Percentiles rank a stretch among this genome's conserved stretches.
phyloP scores from a whole-genome alignment of 2,113 vertebrate species.

The Ramphastos sulfuratus region DNA sequence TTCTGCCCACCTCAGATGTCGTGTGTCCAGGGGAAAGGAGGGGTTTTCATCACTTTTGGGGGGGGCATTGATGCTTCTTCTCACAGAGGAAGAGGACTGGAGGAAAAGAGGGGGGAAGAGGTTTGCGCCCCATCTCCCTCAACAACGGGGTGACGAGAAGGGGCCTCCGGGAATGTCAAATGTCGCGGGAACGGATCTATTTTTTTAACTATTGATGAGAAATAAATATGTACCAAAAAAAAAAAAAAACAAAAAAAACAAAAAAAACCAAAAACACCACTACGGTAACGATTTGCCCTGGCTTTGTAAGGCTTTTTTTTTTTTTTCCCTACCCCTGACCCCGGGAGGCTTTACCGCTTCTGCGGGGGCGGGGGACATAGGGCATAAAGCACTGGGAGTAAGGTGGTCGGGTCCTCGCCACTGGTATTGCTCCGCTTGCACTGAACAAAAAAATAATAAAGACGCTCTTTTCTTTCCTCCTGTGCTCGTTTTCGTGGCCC shows the following conservation, averaged over 20 bases:
- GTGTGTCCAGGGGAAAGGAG: neutral
- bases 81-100: too few species aligned
- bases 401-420: neutral
- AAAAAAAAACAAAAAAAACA: neutral
- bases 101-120: neutral
- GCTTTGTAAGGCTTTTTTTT: neutral
- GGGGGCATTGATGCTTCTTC: neutral
- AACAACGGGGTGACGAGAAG: neutral
- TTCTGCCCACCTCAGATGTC: neutral
- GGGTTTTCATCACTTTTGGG: neutral
- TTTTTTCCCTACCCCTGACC: neutral
- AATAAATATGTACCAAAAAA: neutral
- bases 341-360: neutral
- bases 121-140: neutral
- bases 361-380: too few species aligned
- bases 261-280: too few species aligned
- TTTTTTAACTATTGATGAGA: neutral
- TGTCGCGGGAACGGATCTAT: neutral
- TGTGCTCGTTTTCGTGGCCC: neutral
- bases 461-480: neutral
- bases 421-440: neutral
- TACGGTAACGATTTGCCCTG: fast-evolving
- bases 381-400: neutral
- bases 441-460: neutral
- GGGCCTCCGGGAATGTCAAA: neutral